Evolutionary conservation across 1,140 invertebrate genomes (phyloP).

Genomic region (Euschistus heros): DNA sequence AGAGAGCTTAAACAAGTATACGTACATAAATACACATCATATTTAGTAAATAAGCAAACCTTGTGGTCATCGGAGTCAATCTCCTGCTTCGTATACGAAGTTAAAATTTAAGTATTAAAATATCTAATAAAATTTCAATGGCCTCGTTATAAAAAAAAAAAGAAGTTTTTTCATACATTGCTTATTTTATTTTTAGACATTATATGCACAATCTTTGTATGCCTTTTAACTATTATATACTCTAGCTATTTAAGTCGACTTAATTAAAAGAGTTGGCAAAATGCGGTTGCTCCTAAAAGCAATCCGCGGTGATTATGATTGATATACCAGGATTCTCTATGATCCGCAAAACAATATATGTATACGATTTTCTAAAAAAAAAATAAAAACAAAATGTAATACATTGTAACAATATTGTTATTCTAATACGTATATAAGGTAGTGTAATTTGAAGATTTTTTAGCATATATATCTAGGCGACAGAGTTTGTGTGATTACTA

Average conservation of each 20-base stretch:
- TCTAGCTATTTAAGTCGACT: slow-evolving; percentile 21
- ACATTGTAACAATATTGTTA: slow-evolving; percentile 26
- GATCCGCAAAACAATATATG: slow-evolving; percentile 26
- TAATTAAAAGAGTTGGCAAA: slow-evolving; percentile 9
- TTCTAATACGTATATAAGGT: slow-evolving; percentile 27
- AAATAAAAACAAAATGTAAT: slow-evolving; percentile 23
- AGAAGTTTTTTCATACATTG: slow-evolving; percentile 21
- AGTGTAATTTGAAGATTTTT: slow-evolving; percentile 26
- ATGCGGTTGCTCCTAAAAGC: slow-evolving; percentile 25
- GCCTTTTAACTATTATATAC: slow-evolving; percentile 25
- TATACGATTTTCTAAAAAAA: slow-evolving; percentile 27
- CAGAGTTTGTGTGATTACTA: slow-evolving; percentile 24
- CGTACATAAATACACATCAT: slow-evolving; percentile 29
- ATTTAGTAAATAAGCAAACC: slow-evolving; percentile 25
- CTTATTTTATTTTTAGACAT: slow-evolving; percentile 28
- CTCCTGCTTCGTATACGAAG: slow-evolving; percentile 27
- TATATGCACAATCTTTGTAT: slow-evolving; percentile 28
- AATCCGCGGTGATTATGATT: slow-evolving; percentile 27
- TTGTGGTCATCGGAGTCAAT: slow-evolving; percentile 22
- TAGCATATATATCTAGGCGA: slow-evolving; percentile 19
- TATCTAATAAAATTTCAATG: slow-evolving; percentile 22
- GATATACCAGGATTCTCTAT: slow-evolving; percentile 28
- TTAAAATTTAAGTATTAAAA: slow-evolving; percentile 25
- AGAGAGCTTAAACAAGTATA: slow-evolving; percentile 28
- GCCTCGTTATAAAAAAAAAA: slow-evolving; percentile 25